Percentiles rank a stretch among this genome's conserved stretches.
These are phyloP conservation scores for Agelaius tricolor DNA, from an alignment of 2,113 vertebrate species.

Conservation along the genomic window DNA sequence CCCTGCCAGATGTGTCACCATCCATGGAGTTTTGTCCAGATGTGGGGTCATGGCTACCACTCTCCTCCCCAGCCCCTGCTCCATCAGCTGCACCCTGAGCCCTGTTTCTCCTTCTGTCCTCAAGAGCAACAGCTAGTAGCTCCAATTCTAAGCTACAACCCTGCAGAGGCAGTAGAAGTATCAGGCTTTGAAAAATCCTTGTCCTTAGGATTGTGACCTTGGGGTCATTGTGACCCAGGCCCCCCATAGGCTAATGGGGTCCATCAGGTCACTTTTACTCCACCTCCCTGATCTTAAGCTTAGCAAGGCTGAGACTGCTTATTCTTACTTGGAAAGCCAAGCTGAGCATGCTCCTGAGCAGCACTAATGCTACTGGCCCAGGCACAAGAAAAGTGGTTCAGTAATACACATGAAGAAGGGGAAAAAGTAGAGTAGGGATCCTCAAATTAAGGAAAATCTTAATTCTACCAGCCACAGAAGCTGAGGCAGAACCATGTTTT, in stretches of 20 bases:
- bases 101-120: background rate
- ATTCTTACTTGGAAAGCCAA: background rate
- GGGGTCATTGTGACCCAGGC: background rate
- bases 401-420: background rate
- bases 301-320: background rate
- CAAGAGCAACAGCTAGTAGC: background rate
- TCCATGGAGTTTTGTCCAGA: background rate
- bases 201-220: background rate
- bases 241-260: background rate
- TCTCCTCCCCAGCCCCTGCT: background rate
- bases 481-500: background rate
- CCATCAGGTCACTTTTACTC: background rate
- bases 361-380: background rate
- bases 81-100: background rate
- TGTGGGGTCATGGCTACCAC: background rate
- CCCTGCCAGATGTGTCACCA: background rate
- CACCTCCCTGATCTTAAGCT: background rate
- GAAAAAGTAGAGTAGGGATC: background rate
- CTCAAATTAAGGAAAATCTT: background rate
- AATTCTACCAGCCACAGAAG: background rate
- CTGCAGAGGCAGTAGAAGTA: background rate
- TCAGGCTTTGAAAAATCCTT: background rate
- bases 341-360: background rate
- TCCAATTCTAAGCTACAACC: background rate
- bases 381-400: background rate